phyloP scores from a whole-genome alignment of 2,888 invertebrate species.

The Baccha elongata region DNA sequence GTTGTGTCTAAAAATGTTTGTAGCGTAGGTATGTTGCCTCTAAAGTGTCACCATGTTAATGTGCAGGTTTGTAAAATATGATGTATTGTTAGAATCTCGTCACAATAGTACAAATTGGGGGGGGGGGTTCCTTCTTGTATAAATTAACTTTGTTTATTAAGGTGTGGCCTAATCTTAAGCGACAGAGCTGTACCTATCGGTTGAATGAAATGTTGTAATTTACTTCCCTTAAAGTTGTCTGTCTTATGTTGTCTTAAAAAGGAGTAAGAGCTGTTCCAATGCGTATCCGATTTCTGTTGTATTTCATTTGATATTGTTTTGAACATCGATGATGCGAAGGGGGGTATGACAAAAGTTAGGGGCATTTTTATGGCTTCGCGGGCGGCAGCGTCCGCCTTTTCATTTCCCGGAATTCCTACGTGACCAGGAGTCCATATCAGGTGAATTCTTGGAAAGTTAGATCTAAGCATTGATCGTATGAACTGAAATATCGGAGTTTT shows the following conservation, averaged over 20 bases:
- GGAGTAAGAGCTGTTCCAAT: not conserved
- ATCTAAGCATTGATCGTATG: not conserved
- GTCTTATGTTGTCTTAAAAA: not conserved
- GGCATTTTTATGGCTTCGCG: not conserved
- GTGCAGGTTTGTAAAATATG: too few relatives aligned
- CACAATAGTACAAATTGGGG: too few relatives aligned
- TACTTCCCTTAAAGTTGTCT: not conserved
- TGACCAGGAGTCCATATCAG: not conserved
- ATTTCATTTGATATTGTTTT: not conserved
- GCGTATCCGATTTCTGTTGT: not conserved
- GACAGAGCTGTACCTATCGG: slow-evolving; percentile 2
- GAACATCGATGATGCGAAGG: not conserved
- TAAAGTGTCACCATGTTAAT: too few relatives aligned
- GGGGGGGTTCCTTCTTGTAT: too few relatives aligned
- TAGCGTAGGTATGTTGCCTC: too few relatives aligned
- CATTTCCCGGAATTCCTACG: not conserved
- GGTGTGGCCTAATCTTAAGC: slow-evolving; percentile 20
- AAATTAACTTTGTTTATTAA: too few relatives aligned
- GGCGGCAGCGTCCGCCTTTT: not conserved
- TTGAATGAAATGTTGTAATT: not conserved
- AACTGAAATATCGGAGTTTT: not conserved
- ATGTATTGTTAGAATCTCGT: too few relatives aligned
- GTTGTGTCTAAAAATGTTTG: too few relatives aligned
- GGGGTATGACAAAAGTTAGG: too few relatives aligned
- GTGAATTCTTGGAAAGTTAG: not conserved